A percentile compares a stretch with the other conserved stretches of the same genome.
Conservation (phyloP, 2,888 invertebrate species). For the Catocala sponsa region DNA sequence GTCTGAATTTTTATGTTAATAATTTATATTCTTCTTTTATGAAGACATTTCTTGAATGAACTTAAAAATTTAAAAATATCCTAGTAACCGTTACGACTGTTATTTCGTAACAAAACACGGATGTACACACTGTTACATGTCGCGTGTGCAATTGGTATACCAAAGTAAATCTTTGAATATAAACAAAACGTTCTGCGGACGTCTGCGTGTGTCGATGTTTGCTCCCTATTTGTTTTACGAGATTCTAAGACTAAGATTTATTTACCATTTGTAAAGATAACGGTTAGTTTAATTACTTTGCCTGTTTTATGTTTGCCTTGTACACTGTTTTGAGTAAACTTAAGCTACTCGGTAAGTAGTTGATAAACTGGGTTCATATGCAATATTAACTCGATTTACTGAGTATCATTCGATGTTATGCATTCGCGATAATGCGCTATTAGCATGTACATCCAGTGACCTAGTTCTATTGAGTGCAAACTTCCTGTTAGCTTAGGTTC, state of each 20-base stretch:
- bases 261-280: slow-evolving; percentile 73
- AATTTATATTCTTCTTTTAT: too few species aligned
- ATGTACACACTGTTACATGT: slow-evolving; percentile 40
- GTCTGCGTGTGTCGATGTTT: slow-evolving; percentile 54
- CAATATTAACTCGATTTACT: slow-evolving; percentile 21
- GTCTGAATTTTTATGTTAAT: background rate
- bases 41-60: background rate
- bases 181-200: slow-evolving; percentile 52
- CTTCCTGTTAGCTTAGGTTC: slow-evolving; percentile 60
- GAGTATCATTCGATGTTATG: slow-evolving; percentile 19
- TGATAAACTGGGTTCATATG: slow-evolving; percentile 31
- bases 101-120: slow-evolving; percentile 48
- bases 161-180: slow-evolving; percentile 61
- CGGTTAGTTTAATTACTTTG: slow-evolving; percentile 77
- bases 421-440: slow-evolving; percentile 28
- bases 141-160: slow-evolving; percentile 52
- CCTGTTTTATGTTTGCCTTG: slow-evolving; percentile 67
- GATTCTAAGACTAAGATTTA: slow-evolving; percentile 67
- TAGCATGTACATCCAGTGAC: slow-evolving; percentile 40
- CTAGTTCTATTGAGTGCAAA: slow-evolving; percentile 51
- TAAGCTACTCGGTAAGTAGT: slow-evolving; percentile 49
- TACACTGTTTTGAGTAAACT: slow-evolving; percentile 57
- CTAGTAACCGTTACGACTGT: slow-evolving; percentile 7
- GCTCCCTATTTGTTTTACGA: slow-evolving; percentile 71
- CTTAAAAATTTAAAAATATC: background rate